Evolutionary conservation across 2,888 invertebrate species (phyloP), one percentile per base, ranked within the genome.

Genomic region (Caenorhabditis panamensis): DNA sequence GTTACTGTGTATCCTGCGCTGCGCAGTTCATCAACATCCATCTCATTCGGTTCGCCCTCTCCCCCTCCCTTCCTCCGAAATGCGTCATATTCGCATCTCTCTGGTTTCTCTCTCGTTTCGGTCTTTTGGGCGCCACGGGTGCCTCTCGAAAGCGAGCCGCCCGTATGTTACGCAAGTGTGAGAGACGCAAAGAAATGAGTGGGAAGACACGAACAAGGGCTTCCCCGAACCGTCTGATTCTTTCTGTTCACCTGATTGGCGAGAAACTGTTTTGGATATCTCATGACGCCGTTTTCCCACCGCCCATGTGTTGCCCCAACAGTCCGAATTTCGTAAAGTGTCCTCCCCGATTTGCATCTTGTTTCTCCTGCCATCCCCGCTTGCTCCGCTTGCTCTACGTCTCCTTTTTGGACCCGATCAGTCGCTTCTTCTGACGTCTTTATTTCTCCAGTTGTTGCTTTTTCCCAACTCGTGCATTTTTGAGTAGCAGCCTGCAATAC

Each of bases 121-220:
- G 63, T 71, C 61, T 71, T 62, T 58, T 56, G 73, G 72, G 71
- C 62, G 62, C 71, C 62, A 51, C 62, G 62, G 66, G 64, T 37
- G 66, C 73, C 73, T 66, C 73, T 73, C 73, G 73, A 68, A 67
- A 71, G 66, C 78, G 78, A 78, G 78, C 78, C 78, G 78, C 78
- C 78, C 78, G 71, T 78, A 59, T 67, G 58, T 63, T 63, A 37
- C 41, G 64, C 69, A 69, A 63, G 13, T 49, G 36, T 20, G 49
- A 71, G 69, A 58, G 67, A 63, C 67, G 71, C 61, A 6, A 61
- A 44, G 66, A 67, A 47, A 44, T 28, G 18, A 58, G 61, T 47
- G 49, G 71, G 64, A 44, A 26, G 69, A 18, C 61, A 71, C 61
- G 61, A 62, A 37, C 28, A 68, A 47, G 56, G 77, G 63, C 56